Base-by-base conservation (phyloP, 2,888 invertebrate genomes). In the Drosophila falleni region DNA sequence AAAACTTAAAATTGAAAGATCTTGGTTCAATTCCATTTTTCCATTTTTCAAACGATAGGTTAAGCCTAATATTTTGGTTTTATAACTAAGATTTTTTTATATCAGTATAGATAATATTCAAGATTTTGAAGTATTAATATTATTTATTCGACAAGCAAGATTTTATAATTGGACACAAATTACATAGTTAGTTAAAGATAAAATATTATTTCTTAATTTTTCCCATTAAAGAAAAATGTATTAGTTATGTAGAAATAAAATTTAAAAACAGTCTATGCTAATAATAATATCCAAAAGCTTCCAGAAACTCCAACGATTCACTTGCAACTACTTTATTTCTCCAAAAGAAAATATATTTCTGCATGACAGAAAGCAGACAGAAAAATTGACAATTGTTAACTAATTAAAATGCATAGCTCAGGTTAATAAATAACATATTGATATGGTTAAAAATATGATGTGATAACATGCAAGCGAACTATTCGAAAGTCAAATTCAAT, bases 401-500 rank as follows among this genome's bases (percentile, higher is more conserved):
- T 85, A 62, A 87, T 89, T 89, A 71, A 87, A 89, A 90, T 89
- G 83, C 90, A 83, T 60, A 58, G 39, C 70, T 75, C 39, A 58
- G 70, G 74, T 73, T 63, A 64, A 71, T 58, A 74, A 76, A 70
- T 74, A 74, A 64, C 53, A 58, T 64, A 63, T 71, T 50, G 23
- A 74, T 74, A 78, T 76, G 77, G 72, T 63, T 59, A 68, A 70
- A 83, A 83, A 69, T 80, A 74, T 84, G 84, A 89, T 90, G 89
- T 90, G 90, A 89, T 88, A 89, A 86, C 83, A 87, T 90, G 76
- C 73, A 62, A 59, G 64, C 54, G 33, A 26, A 44, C 44, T 54
- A 83, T 86, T 86, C 71, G 88, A 87, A 87, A 87, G 88, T 88
- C 64, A 76, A 37, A 72, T 77, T 74, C 84, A 76, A 78, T 90